phyloP scores from a whole-genome alignment of 2,888 invertebrate species.

The Rhagonycha lutea region DNA sequence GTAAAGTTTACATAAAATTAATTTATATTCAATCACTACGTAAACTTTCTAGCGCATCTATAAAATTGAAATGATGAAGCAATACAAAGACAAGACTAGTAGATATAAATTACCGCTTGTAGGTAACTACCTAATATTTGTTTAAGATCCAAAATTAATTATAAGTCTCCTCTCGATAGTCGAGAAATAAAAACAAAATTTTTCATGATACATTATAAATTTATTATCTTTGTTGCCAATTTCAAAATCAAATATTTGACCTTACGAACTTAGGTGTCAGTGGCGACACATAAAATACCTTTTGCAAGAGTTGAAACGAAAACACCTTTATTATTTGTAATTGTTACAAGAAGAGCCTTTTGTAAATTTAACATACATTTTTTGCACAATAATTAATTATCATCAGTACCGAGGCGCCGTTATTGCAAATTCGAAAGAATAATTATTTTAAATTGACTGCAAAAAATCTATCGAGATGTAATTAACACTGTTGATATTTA shows the following conservation, averaged over 20 bases:
- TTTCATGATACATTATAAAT: background rate
- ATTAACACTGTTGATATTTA: background rate
- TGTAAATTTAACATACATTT: background rate
- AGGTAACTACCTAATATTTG: background rate
- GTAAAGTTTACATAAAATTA: background rate
- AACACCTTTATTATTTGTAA: conserved; percentile 11
- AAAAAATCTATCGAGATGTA: background rate
- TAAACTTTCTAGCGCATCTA: background rate
- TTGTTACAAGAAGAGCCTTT: background rate
- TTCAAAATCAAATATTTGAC: conserved; percentile 28
- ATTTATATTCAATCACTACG: background rate
- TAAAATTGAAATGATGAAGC: background rate
- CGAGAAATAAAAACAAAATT: background rate
- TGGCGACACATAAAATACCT: conserved; percentile 17
- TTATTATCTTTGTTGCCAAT: conserved; percentile 2
- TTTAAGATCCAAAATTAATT: background rate
- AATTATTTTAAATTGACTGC: background rate
- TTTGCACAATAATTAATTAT: background rate
- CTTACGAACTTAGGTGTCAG: conserved; percentile 24
- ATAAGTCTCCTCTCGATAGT: background rate
- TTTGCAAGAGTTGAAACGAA: conserved; percentile 8
- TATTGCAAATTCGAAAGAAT: background rate
- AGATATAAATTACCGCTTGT: background rate
- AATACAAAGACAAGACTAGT: background rate
- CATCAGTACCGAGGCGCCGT: background rate